phyloP scores from a whole-genome alignment of 2,888 invertebrate genomes.

The Thera obeliscata region DNA sequence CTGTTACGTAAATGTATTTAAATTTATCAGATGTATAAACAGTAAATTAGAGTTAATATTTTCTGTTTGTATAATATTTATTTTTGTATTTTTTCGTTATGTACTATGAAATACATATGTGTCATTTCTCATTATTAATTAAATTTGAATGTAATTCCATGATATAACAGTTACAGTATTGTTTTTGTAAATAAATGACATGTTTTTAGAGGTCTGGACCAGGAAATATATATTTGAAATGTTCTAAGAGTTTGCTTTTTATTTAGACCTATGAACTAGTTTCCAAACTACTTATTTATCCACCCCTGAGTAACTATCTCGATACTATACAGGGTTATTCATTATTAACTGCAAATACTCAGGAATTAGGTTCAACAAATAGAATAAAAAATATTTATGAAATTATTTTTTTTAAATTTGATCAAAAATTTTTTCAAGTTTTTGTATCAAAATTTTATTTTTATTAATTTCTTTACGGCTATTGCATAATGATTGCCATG shows the following conservation, averaged over 20 bases:
- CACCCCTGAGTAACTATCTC: too few relatives aligned
- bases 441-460: too few relatives aligned
- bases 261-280: not conserved
- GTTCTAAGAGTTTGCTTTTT: constrained; percentile 24
- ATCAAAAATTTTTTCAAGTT: too few relatives aligned
- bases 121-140: constrained; percentile 18
- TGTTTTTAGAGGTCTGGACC: constrained; percentile 13
- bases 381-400: too few relatives aligned
- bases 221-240: constrained; percentile 27
- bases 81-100: constrained; percentile 14
- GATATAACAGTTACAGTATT: constrained; percentile 1
- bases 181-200: constrained; percentile 30
- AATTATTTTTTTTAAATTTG: too few relatives aligned
- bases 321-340: too few relatives aligned
- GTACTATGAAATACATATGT: constrained; percentile 13
- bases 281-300: too few relatives aligned
- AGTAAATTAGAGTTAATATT: constrained; percentile 7
- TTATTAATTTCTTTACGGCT: too few relatives aligned
- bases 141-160: constrained; percentile 18
- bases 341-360: too few relatives aligned
- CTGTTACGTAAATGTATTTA: constrained; percentile 21
- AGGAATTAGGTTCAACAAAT: too few relatives aligned
- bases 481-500: too few relatives aligned
- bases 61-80: constrained; percentile 21
- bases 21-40: constrained; percentile 13